Evolutionary conservation across 2,888 invertebrate species (phyloP).

Genomic region (Catocala nupta): DNA sequence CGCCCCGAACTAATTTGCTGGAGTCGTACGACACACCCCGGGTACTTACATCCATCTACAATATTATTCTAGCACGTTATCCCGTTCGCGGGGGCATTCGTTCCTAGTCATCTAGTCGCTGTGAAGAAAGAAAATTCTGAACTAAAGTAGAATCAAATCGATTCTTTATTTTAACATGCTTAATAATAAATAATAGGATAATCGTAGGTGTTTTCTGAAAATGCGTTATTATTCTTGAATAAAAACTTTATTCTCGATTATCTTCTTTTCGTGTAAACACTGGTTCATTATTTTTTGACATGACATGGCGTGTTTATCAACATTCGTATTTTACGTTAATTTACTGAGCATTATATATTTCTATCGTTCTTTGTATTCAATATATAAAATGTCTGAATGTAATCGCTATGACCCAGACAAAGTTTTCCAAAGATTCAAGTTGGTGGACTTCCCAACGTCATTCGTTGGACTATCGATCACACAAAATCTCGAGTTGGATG

Average conservation of each 20-base stretch:
- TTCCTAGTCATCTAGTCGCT: slow-evolving; percentile 78
- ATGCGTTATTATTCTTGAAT: too few species aligned
- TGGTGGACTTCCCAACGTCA: slow-evolving; percentile 77
- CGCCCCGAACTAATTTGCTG: slow-evolving; percentile 87
- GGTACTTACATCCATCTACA: slow-evolving; percentile 87
- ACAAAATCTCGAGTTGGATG: slow-evolving; percentile 67
- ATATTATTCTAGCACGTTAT: slow-evolving; percentile 86
- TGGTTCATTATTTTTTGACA: too few species aligned
- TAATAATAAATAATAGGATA: too few species aligned
- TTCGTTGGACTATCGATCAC: slow-evolving; percentile 72
- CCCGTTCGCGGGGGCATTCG: slow-evolving; percentile 82
- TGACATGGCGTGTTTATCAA: too few species aligned
- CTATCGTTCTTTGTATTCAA: background rate
- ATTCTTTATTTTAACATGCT: too few species aligned
- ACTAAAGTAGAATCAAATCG: too few species aligned
- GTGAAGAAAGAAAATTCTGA: slow-evolving; percentile 74
- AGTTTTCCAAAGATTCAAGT: slow-evolving; percentile 72
- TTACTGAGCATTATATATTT: too few species aligned
- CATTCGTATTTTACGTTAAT: too few species aligned
- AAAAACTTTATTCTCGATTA: too few species aligned
- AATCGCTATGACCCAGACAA: slow-evolving; percentile 67
- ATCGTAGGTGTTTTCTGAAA: too few species aligned
- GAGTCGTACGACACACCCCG: slow-evolving; percentile 87
- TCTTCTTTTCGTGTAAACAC: too few species aligned
- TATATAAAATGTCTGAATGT: slow-evolving; percentile 49